Evolutionary conservation across 2,888 invertebrate genomes (phyloP).

Genomic region (Apamea monoglypha): DNA sequence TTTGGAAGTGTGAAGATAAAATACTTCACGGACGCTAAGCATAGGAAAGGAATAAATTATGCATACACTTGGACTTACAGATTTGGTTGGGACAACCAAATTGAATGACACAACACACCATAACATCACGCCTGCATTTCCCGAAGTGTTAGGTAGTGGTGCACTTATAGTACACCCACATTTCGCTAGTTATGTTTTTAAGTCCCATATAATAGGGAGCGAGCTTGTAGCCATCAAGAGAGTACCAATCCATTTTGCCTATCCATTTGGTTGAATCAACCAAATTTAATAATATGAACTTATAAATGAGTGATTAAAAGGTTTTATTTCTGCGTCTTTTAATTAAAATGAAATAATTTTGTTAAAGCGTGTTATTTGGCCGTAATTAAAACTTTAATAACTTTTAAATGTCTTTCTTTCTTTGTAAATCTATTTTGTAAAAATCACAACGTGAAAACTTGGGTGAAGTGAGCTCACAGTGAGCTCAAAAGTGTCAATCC

Average conservation of each 20-base stretch:
- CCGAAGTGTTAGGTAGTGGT: too few relatives aligned
- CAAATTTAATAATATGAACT: too few relatives aligned
- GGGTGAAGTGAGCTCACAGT: neutral
- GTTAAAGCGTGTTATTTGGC: neutral
- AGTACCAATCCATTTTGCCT: too few relatives aligned
- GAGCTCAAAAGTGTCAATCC: neutral
- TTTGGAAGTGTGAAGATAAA: conserved; percentile 21
- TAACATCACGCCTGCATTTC: too few relatives aligned
- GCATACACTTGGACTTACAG: too few relatives aligned
- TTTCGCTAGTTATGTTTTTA: too few relatives aligned
- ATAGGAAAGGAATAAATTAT: neutral
- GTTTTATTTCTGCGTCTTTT: neutral
- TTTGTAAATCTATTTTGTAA: neutral
- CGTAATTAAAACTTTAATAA: neutral
- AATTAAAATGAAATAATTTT: neutral
- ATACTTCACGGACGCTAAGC: conserved; percentile 5
- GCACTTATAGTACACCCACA: too few relatives aligned
- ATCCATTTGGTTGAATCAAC: too few relatives aligned
- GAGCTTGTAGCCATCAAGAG: too few relatives aligned
- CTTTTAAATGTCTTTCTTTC: too few relatives aligned
- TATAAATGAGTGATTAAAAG: neutral
- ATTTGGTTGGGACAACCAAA: conserved; percentile 17
- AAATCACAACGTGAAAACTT: neutral
- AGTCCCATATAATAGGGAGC: too few relatives aligned
- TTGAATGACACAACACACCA: neutral